These are phyloP conservation scores for Hirudo medicinalis DNA, from an alignment of 1,140 invertebrate genomes.

Conservation along the genomic window DNA sequence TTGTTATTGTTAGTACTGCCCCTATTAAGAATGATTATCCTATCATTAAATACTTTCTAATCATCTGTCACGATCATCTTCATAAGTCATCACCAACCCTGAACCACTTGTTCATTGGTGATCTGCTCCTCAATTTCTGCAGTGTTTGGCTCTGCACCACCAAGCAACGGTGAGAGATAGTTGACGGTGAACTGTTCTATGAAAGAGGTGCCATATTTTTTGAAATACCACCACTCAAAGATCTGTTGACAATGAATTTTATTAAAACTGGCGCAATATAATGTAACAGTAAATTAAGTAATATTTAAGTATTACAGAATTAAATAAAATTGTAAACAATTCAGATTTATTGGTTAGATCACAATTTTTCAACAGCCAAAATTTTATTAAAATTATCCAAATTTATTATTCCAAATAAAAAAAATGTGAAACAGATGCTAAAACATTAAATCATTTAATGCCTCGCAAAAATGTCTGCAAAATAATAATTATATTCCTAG, in stretches of 20 bases:
- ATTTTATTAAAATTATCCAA: neutral
- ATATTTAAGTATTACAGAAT: neutral
- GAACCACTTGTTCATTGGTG: constrained; percentile 22
- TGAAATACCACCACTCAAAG: constrained; percentile 99
- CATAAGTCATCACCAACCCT: neutral
- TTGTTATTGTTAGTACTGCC: no score
- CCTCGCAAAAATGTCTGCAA: neutral
- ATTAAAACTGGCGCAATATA: neutral
- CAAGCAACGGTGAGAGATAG: constrained; percentile 83
- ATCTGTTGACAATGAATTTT: constrained; percentile 48
- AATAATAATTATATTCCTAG: neutral
- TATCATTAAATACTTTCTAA: no score
- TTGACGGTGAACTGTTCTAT: constrained; percentile 91
- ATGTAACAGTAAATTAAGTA: constrained; percentile 6
- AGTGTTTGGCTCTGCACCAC: constrained; percentile 52
- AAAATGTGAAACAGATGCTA: neutral
- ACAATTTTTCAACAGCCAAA: neutral
- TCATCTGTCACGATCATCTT: no score
- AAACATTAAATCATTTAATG: neutral
- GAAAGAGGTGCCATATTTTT: constrained; percentile 93
- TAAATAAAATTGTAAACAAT: no score
- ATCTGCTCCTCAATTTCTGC: constrained; percentile 20
- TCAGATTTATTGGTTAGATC: neutral
- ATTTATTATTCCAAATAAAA: no score
- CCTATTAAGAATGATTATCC: no score